phyloP scores from a whole-genome alignment of 2,113 vertebrate species.

The human region DNA sequence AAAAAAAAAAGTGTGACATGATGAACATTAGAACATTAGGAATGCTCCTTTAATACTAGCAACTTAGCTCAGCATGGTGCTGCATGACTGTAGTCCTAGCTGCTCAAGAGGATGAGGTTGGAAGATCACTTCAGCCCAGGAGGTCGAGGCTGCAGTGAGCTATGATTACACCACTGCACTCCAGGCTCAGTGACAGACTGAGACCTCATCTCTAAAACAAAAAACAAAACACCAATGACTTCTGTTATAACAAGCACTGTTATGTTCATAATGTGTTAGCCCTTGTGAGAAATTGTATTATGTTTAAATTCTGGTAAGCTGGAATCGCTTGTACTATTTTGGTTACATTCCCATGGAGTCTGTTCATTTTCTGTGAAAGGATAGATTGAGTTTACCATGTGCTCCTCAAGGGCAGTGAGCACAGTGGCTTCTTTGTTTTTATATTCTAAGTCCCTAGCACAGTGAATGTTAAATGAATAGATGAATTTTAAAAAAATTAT shows the following conservation, averaged over 20 bases:
- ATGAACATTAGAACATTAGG: neutral
- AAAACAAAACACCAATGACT: neutral
- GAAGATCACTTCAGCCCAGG: too few relatives aligned
- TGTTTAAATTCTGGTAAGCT: conserved; percentile 28
- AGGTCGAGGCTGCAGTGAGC: too few relatives aligned
- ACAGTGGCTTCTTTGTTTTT: conserved; percentile 32
- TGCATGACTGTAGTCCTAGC: too few relatives aligned
- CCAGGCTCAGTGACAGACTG: too few relatives aligned
- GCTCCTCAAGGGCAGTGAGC: conserved; percentile 4
- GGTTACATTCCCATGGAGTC: neutral
- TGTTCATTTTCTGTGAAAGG: conserved; percentile 23
- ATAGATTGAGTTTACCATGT: neutral
- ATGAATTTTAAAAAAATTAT: neutral
- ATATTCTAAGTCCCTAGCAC: neutral
- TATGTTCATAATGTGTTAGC: neutral
- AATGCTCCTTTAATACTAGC: neutral
- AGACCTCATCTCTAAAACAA: too few relatives aligned
- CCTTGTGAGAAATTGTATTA: conserved; percentile 3
- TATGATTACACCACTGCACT: too few relatives aligned
- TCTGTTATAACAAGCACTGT: neutral
- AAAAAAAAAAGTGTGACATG: neutral
- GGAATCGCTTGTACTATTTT: neutral
- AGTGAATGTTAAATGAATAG: neutral
- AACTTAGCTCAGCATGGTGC: too few relatives aligned
- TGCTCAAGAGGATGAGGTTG: too few relatives aligned